Percentiles rank a stretch among this genome's conserved stretches.
phyloP scores from a whole-genome alignment of 2,113 vertebrate genomes.

The Pontoporia blainvillei region DNA sequence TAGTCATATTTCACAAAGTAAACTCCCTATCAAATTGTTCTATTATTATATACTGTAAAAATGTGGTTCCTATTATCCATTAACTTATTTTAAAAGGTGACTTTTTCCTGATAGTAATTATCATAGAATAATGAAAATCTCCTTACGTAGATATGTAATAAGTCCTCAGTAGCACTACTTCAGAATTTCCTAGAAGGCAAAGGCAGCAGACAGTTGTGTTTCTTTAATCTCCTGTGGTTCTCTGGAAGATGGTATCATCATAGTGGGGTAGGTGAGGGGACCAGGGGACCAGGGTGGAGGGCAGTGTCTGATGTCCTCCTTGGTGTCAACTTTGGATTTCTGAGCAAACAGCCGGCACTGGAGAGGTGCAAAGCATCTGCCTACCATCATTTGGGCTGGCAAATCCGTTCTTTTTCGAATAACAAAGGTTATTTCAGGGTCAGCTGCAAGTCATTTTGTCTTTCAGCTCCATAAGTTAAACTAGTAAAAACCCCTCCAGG shows the following conservation, averaged over 20 bases:
- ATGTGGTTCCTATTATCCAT: background rate
- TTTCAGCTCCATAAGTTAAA: background rate
- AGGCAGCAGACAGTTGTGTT: fast-evolving
- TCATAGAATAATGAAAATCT: background rate
- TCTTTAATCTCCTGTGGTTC: background rate
- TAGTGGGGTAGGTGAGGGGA: too few species aligned
- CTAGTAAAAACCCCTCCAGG: background rate
- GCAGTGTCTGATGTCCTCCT: fast-evolving
- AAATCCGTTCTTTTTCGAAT: background rate
- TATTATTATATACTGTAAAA: background rate
- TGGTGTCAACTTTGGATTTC: background rate
- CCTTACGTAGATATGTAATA: background rate
- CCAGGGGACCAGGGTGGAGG: fast-evolving
- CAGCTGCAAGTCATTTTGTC: background rate
- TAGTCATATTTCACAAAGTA: background rate
- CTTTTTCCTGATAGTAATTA: background rate
- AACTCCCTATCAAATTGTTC: background rate
- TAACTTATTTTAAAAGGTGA: background rate
- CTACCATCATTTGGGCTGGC: fast-evolving
- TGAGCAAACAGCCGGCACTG: background rate
- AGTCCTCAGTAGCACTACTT: fast-evolving
- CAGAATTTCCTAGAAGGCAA: background rate
- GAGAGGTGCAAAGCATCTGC: too few species aligned
- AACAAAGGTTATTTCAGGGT: background rate
- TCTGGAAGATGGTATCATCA: background rate